phyloP scores from a whole-genome alignment of 2,888 invertebrate genomes.

The Eristalis tenax region DNA sequence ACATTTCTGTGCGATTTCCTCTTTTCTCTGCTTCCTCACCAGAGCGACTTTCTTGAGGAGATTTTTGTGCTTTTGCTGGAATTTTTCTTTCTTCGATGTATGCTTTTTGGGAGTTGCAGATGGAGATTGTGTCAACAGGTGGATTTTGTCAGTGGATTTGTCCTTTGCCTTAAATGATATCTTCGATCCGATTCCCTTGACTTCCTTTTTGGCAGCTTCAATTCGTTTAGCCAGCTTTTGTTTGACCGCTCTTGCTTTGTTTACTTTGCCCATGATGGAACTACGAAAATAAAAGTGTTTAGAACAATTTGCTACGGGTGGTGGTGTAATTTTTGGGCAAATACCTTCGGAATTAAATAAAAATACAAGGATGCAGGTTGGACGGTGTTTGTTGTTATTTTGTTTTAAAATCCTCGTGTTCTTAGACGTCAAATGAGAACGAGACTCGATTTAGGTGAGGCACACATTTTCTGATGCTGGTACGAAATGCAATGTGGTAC shows the following conservation, averaged over 20 bases:
- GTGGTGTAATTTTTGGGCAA: not conserved
- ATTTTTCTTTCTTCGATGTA: conserved; percentile 78
- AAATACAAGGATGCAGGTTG: not conserved
- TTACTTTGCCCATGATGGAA: conserved; percentile 57
- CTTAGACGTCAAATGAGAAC: not conserved
- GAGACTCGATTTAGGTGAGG: conserved; percentile 10
- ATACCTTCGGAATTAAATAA: not conserved
- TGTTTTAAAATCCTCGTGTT: conserved; percentile 16
- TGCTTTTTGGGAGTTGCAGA: conserved; percentile 73
- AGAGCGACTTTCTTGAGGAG: conserved; percentile 77
- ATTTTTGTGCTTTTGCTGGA: conserved; percentile 76
- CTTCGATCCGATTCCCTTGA: conserved; percentile 49
- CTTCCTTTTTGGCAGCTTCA: conserved; percentile 42
- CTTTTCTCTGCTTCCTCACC: conserved; percentile 75
- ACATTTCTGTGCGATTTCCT: conserved; percentile 76
- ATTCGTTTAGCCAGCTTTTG: conserved; percentile 55
- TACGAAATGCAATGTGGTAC: too few relatives aligned
- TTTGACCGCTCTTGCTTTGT: conserved; percentile 48
- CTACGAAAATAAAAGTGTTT: not conserved
- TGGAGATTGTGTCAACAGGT: conserved; percentile 22
- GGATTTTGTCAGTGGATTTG: conserved; percentile 24
- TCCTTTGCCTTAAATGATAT: conserved; percentile 58
- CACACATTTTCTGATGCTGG: not conserved
- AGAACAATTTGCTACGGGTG: too few relatives aligned
- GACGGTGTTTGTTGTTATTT: not conserved